Conservation (phyloP, 92 coral and sea anemone genomes). For the Parazoanthus atlanticus region DNA sequence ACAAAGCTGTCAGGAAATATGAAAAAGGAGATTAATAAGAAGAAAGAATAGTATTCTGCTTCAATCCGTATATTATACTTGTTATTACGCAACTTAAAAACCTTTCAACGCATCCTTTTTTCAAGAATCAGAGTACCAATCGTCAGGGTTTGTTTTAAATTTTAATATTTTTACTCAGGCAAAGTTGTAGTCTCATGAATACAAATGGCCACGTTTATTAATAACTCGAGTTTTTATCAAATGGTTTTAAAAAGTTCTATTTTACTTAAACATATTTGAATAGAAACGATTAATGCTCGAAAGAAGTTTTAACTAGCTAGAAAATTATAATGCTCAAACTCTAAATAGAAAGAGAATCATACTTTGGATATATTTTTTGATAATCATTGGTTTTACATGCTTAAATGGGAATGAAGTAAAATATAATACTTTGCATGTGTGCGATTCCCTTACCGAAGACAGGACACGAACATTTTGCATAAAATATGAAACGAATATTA, state of each 20-base stretch:
- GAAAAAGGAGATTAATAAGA: constrained; percentile 1
- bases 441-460: too few relatives aligned
- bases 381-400: background rate
- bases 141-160: background rate
- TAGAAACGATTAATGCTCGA: background rate
- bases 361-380: background rate
- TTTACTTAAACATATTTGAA: background rate
- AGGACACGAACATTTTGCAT: background rate
- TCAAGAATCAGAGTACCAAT: background rate
- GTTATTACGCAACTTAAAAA: background rate
- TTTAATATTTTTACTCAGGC: background rate
- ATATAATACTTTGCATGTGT: background rate
- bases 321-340: background rate
- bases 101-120: background rate
- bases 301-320: background rate
- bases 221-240: background rate
- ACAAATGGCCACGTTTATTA: background rate
- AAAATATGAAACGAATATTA: background rate
- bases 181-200: background rate
- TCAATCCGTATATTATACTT: background rate
- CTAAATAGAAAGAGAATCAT: background rate
- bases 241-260: too few relatives aligned
- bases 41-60: background rate
- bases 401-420: background rate
- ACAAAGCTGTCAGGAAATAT: background rate